Evolutionary conservation across 2,888 invertebrate species (phyloP).

Genomic region (Troides oblongomaculatus): DNA sequence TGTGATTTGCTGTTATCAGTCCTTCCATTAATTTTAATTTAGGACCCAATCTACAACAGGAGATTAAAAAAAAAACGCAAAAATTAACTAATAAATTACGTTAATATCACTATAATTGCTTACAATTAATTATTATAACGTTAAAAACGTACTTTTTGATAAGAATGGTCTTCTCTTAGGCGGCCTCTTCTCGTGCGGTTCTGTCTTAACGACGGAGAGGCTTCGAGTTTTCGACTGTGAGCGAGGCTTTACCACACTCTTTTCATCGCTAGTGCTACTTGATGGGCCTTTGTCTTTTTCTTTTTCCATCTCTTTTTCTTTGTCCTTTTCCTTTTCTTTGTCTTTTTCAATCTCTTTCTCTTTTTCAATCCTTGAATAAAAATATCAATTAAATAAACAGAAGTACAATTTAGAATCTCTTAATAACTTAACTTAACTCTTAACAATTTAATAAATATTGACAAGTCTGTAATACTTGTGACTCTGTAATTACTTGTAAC

Average conservation of each 20-base stretch:
- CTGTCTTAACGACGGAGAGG: slow-evolving; percentile 52
- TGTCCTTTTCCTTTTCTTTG: slow-evolving; percentile 44
- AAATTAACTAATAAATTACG: neutral
- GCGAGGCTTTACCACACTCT: slow-evolving; percentile 54
- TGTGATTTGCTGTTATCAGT: too few relatives aligned
- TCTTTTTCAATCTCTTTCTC: slow-evolving; percentile 51
- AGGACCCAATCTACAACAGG: too few relatives aligned
- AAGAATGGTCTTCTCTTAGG: slow-evolving; percentile 62
- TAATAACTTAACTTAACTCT: too few relatives aligned
- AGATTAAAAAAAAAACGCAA: too few relatives aligned
- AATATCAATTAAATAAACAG: neutral
- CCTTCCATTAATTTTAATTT: too few relatives aligned
- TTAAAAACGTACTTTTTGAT: slow-evolving; percentile 59
- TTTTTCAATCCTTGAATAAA: slow-evolving; percentile 38
- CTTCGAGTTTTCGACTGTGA: slow-evolving; percentile 67
- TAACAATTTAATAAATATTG: too few relatives aligned
- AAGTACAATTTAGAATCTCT: too few relatives aligned
- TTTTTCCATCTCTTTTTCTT: slow-evolving; percentile 45
- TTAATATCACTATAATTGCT: neutral
- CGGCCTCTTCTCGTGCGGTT: slow-evolving; percentile 58
- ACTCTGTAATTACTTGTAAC: too few relatives aligned
- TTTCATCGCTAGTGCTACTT: slow-evolving; percentile 60
- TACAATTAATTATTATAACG: neutral
- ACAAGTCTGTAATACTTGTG: too few relatives aligned
- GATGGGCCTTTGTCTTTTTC: slow-evolving; percentile 39